phyloP scores from a whole-genome alignment of 1,140 invertebrate genomes.

The Rhyacophila brunnea region DNA sequence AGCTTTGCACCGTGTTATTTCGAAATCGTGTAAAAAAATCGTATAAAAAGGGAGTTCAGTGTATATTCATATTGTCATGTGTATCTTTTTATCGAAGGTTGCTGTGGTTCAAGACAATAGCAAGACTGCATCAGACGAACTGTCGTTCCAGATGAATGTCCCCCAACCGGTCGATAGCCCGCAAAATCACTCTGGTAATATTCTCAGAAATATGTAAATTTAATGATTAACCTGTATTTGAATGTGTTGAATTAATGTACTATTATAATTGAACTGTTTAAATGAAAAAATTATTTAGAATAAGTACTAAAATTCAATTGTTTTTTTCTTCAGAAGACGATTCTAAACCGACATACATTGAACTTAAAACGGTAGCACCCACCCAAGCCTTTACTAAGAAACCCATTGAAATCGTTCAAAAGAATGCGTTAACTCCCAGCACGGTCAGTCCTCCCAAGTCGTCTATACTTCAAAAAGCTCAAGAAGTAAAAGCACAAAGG shows the following conservation, averaged over 20 bases:
- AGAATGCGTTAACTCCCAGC: constrained; percentile 9
- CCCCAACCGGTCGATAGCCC: constrained; percentile 10
- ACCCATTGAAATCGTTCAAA: constrained; percentile 15
- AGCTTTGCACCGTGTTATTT: too few relatives aligned
- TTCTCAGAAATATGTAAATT: too few relatives aligned
- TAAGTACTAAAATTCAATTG: too few relatives aligned
- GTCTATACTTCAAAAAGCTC: constrained; percentile 41
- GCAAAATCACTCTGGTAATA: too few relatives aligned
- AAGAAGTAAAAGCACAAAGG: constrained; percentile 41
- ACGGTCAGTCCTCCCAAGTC: constrained; percentile 9
- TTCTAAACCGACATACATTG: constrained; percentile 38
- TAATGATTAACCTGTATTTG: too few relatives aligned
- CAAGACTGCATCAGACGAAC: background rate
- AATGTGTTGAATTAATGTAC: too few relatives aligned
- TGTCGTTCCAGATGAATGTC: constrained; percentile 1
- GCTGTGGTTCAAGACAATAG: background rate
- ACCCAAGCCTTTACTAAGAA: constrained; percentile 18
- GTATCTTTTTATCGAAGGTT: background rate
- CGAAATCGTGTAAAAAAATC: too few relatives aligned
- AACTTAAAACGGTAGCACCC: constrained; percentile 39
- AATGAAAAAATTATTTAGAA: too few relatives aligned
- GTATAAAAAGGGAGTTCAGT: too few relatives aligned
- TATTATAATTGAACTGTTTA: too few relatives aligned
- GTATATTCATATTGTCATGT: background rate
- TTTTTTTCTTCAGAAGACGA: constrained; percentile 43